Percentiles rank a stretch among this genome's conserved stretches.
Evolutionary conservation across 2,113 vertebrate genomes (phyloP).

Genomic region (Callipepla squamata): DNA sequence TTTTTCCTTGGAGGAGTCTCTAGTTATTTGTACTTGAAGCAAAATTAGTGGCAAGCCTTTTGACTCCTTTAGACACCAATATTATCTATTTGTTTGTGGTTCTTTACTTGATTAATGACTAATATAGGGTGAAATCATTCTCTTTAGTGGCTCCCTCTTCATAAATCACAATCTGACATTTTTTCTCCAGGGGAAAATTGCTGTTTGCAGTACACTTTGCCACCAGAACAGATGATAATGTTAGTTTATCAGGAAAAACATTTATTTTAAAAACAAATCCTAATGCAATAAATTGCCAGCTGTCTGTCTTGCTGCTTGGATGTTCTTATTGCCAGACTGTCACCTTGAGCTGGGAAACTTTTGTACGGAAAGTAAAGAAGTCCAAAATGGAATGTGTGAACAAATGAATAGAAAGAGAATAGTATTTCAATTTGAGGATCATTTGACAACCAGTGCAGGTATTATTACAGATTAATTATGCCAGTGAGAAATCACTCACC

Average conservation of each 20-base stretch:
- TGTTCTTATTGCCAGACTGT: constrained; percentile 30
- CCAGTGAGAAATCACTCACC: background rate
- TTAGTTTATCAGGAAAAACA: constrained; percentile 66
- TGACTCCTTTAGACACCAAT: constrained; percentile 70
- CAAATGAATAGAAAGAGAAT: background rate
- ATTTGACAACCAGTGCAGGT: constrained; percentile 28
- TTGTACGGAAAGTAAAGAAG: background rate
- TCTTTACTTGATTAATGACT: constrained; percentile 74
- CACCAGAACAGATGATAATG: constrained; percentile 70
- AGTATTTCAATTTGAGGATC: background rate
- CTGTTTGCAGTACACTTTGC: constrained; percentile 58
- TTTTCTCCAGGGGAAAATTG: constrained; percentile 62
- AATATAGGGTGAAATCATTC: constrained; percentile 75
- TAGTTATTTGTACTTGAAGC: constrained; percentile 69
- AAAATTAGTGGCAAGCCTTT: constrained; percentile 56
- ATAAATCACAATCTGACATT: constrained; percentile 73
- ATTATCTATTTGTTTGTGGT: constrained; percentile 64
- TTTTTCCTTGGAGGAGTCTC: constrained; percentile 48
- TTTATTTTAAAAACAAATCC: constrained; percentile 67
- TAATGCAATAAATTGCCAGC: constrained; percentile 54
- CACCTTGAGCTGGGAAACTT: constrained; percentile 16
- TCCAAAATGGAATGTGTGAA: background rate
- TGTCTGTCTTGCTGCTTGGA: constrained; percentile 33
- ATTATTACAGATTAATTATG: constrained; percentile 10
- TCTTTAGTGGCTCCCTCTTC: constrained; percentile 68